phyloP scores from a whole-genome alignment of 1,140 invertebrate genomes.

The Acromyrmex heyeri region DNA sequence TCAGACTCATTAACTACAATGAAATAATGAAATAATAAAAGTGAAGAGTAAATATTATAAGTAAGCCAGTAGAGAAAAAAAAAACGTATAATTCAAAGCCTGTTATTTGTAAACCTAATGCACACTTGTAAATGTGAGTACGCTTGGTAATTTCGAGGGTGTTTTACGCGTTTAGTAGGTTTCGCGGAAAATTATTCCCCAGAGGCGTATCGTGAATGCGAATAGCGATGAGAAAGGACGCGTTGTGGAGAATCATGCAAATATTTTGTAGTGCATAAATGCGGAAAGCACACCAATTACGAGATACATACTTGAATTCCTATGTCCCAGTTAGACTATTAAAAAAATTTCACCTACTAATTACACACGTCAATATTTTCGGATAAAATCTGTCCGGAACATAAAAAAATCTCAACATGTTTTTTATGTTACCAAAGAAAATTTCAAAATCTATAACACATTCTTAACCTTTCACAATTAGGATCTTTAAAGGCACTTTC shows the following conservation, averaged over 20 bases:
- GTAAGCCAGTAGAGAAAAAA: conserved; percentile 28
- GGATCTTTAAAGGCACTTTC: no score
- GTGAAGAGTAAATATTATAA: conserved; percentile 24
- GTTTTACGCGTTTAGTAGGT: conserved; percentile 63
- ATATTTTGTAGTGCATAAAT: conserved; percentile 72
- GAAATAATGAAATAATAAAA: conserved; percentile 35
- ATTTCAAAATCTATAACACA: background rate
- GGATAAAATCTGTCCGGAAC: background rate
- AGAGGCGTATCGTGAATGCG: conserved; percentile 51
- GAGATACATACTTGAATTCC: conserved; percentile 32
- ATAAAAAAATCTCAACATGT: background rate
- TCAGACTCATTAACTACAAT: conserved; percentile 11
- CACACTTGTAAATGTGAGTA: conserved; percentile 32
- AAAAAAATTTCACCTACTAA: conserved; percentile 57
- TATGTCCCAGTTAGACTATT: conserved; percentile 32
- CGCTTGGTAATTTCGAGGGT: conserved; percentile 60
- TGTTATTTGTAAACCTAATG: conserved; percentile 37
- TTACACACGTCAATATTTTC: background rate
- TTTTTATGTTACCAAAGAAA: background rate
- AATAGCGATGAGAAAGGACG: conserved; percentile 56
- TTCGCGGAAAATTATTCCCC: conserved; percentile 68
- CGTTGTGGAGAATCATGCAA: conserved; percentile 68
- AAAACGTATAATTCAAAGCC: conserved; percentile 42
- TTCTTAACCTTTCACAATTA: no score
- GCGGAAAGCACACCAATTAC: conserved; percentile 59